Evolutionary conservation across 1,140 invertebrate genomes (phyloP).

Genomic region (Oreohelix idahoensis): DNA sequence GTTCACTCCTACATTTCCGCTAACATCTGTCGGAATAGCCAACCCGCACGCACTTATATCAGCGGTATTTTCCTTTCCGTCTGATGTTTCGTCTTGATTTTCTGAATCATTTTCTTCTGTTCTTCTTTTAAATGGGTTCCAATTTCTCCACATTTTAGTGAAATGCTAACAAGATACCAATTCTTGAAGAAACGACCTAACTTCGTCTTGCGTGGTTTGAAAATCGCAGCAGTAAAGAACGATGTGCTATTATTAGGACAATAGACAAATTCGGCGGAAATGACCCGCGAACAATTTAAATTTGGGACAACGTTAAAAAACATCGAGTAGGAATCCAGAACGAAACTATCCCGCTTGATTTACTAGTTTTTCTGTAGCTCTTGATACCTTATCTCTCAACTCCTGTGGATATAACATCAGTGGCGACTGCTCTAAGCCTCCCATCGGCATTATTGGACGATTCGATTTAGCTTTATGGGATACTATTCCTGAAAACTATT

Average conservation of each 20-base stretch:
- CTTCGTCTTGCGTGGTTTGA: background rate
- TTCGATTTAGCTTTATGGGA: too few relatives aligned
- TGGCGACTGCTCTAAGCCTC: too few relatives aligned
- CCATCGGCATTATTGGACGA: too few relatives aligned
- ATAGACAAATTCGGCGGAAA: slow-evolving; percentile 12
- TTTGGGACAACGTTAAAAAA: background rate
- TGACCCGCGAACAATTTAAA: background rate
- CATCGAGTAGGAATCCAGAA: background rate
- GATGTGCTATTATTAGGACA: background rate
- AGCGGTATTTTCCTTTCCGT: slow-evolving; percentile 9
- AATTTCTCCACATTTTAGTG: slow-evolving; percentile 19
- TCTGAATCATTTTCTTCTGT: background rate
- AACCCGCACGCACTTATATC: background rate
- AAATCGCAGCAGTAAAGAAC: background rate
- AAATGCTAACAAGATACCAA: background rate
- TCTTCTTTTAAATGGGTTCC: slow-evolving; percentile 24
- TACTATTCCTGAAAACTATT: too few relatives aligned
- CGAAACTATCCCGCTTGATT: background rate
- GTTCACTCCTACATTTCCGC: background rate
- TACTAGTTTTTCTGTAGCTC: too few relatives aligned
- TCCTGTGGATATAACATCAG: too few relatives aligned
- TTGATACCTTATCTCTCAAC: too few relatives aligned
- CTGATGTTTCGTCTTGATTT: background rate
- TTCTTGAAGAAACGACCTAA: background rate
- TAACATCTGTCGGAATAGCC: background rate